Base-by-base conservation (phyloP, 1,140 invertebrate genomes). In the Dendroctonus valens region DNA sequence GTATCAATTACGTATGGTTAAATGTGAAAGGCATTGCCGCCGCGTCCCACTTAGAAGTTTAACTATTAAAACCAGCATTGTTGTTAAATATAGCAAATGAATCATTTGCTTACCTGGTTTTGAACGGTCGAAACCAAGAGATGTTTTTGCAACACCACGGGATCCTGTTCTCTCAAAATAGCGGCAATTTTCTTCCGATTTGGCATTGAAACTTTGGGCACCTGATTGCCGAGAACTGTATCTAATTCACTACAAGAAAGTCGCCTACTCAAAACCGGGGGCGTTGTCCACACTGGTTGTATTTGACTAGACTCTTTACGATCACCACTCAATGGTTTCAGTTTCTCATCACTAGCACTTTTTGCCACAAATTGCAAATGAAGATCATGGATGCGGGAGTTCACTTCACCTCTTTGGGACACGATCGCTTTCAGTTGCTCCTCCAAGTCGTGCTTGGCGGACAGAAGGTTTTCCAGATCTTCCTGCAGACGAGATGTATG, bases 81-180 rank as follows among this genome's bases (percentile, higher is more conserved):
- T 26, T 26, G 26, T 26, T 26, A 26, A 26, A 26, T 26, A 26
- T 26, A 26, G 26, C 26, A 26, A 26, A 26, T 26, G 26, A 26
- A 26, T 26, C 26, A 26, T 26, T 26, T 26, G 26, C 75, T 76
- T 72, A 92, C 91, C 86, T 94, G 88, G 83, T 93, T 92, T 76
- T 92, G 88, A 75, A 92, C 90, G 73, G 90, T 90, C 62, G 89
- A 86, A 6, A 86, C 89, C 64, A 94, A 86, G 15, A 94, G 82
- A 81, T 93, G 91, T 59, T 91, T 84, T 78, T 92, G 91, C 66
- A 94, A 82, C 78, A 93, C 90, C 39, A 93, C 76, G 5, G 89
- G 87, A 79, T 91, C 90, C 46, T 85, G 86, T 81, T 93, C 91
- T 54, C 86, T 83, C 48, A 94, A 82, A 77, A 94, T 93, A 74